Evolutionary conservation across 2,113 vertebrate genomes (phyloP), one percentile per base, ranked within the genome.

Genomic region (Toxotes chatareus): DNA sequence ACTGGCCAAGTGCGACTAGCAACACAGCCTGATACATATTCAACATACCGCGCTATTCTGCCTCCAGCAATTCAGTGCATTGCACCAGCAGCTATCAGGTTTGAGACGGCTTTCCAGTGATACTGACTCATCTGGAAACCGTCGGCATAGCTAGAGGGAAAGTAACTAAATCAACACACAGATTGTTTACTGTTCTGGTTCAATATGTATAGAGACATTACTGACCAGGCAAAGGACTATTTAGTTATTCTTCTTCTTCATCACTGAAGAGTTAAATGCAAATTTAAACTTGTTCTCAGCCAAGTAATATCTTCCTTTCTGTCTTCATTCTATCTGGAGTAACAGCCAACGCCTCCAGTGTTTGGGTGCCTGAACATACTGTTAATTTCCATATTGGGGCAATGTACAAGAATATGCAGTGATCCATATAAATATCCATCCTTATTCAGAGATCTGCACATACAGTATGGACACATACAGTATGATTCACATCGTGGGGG

Each of bases 331-430:
- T 67, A 47, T 64, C 8, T 74, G 73, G 56, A 75, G 67, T 76
- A 76, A 47, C 31, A 3, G 76, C 66, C 3, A 27, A 27, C 27
- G 23, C 68, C 80, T 67, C 64, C 66, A 6, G 57, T 79, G 79
- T 79, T 67, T 79, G 71, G 34, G 62, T 64, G 56, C 36, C 36
- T 55, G 66, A 76, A 74, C 51, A 55, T 55, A 17, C 32, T 63
- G 59, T 40, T 63, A 17, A 49, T 83, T 60, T 89, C 23, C 73
- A 80, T 70, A 78, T 51, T 55, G 21, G 47, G 65, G 57, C 61
- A 42, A 27, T 36, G 31, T 2, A 40, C 36, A 63, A 65, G 23
- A 87, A 59, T 56, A 69, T 0, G 42, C 23, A 31, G 56, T 0
- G 49, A 36, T 62, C 59, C 49, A 51, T 65, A 53, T 74, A 68